Percentiles rank a stretch among this genome's conserved stretches.
phyloP scores from a whole-genome alignment of 2,888 invertebrate species.

The Drosophila rubida region DNA sequence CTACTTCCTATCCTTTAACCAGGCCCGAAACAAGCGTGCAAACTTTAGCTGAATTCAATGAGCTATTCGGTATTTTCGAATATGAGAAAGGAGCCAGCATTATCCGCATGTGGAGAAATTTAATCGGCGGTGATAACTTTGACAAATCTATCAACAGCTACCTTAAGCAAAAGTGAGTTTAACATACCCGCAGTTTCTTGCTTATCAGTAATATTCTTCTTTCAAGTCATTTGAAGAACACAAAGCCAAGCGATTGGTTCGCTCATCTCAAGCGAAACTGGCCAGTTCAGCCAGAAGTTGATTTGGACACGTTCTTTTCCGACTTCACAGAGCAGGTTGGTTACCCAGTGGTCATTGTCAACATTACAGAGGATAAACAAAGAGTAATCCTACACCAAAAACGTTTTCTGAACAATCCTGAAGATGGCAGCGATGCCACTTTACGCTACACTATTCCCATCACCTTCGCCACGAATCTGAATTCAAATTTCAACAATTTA shows the following conservation, averaged over 20 bases:
- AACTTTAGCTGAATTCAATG: conserved; percentile 86
- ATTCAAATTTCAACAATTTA: conserved; percentile 36
- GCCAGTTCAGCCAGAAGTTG: conserved; percentile 73
- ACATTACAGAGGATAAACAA: conserved; percentile 12
- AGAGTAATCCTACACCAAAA: conserved; percentile 59
- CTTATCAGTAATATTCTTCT: neutral
- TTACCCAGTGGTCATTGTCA: conserved; percentile 88
- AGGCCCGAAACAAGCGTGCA: conserved; percentile 85
- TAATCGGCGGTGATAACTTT: conserved; percentile 86
- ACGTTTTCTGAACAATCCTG: conserved; percentile 65
- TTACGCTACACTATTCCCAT: conserved; percentile 79
- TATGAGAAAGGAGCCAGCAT: conserved; percentile 89
- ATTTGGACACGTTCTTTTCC: conserved; percentile 80
- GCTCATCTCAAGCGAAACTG: conserved; percentile 83
- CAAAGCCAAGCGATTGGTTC: conserved; percentile 86
- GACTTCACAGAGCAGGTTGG: conserved; percentile 89
- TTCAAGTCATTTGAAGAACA: conserved; percentile 78
- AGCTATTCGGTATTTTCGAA: conserved; percentile 86
- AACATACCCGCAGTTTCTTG: neutral
- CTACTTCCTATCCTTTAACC: conserved; percentile 87
- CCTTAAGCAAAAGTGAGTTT: conserved; percentile 85
- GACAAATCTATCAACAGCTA: conserved; percentile 86
- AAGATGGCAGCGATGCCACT: conserved; percentile 56
- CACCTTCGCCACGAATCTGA: conserved; percentile 71
- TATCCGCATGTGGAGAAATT: conserved; percentile 89